Percentiles rank a stretch among this genome's conserved stretches.
These are phyloP conservation scores for Diadema setosum DNA, from an alignment of 35 echinoderm and acorn worm genomes.

Conservation along the genomic window DNA sequence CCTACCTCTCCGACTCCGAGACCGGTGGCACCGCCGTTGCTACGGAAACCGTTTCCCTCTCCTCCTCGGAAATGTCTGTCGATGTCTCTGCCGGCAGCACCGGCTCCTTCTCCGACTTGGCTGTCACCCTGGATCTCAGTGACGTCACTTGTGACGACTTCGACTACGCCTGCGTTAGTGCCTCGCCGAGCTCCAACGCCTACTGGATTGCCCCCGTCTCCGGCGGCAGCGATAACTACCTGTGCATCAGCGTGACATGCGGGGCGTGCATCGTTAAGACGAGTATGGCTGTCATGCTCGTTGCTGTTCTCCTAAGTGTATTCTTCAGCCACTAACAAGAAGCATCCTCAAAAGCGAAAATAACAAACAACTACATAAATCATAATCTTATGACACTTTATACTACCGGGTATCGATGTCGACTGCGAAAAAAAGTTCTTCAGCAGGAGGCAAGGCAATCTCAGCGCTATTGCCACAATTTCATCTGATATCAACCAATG, in stretches of 20 bases:
- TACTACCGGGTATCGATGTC: no score
- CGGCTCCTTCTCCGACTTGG: neutral
- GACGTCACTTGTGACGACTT: slow-evolving; percentile 47
- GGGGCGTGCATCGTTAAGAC: slow-evolving; percentile 29
- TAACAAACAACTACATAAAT: no score
- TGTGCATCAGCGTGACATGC: slow-evolving; percentile 47
- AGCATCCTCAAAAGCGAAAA: no score
- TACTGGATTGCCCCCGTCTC: slow-evolving; percentile 17
- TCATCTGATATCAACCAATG: no score
- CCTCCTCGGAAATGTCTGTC: slow-evolving; percentile 5
- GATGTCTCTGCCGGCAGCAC: slow-evolving; percentile 4
- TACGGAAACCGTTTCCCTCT: neutral
- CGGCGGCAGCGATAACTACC: neutral
- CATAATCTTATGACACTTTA: no score
- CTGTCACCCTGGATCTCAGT: slow-evolving; percentile 42
- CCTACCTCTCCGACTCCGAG: slow-evolving; percentile 29
- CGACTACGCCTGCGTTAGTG: slow-evolving; percentile 37
- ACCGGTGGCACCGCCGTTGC: slow-evolving; percentile 22
- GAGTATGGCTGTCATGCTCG: slow-evolving; percentile 24
- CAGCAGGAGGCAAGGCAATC: no score
- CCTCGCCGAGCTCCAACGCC: neutral
- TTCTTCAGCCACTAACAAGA: slow-evolving; percentile 6
- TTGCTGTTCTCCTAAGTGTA: neutral
- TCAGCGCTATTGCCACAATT: no score
- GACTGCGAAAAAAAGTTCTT: no score